phyloP scores from a whole-genome alignment of 2,797 vertebrate species.

The Enteromius thamalakanensis region DNA sequence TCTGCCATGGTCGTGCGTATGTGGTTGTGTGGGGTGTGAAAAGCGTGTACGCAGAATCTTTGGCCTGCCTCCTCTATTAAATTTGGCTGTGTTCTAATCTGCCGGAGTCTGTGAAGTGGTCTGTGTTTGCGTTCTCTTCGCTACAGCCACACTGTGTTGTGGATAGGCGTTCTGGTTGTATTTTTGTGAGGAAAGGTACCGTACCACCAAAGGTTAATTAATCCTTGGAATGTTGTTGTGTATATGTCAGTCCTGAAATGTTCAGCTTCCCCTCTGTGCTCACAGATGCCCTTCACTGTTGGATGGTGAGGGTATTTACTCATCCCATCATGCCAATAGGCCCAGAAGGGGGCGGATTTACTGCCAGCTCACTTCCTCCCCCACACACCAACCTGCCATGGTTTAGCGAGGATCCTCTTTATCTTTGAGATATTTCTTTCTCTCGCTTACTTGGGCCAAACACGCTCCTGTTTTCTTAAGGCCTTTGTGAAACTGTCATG shows the following conservation, averaged over 20 bases:
- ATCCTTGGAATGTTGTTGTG: conserved; percentile 20
- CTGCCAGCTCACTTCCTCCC: conserved; percentile 60
- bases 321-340: conserved; percentile 54
- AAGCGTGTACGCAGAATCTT: not conserved
- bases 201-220: conserved; percentile 3
- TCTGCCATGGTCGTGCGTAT: conserved; percentile 1
- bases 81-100: not conserved
- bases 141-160: not conserved
- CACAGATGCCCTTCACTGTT: conserved; percentile 75
- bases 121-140: not conserved
- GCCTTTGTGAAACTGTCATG: conserved; percentile 36
- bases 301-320: conserved; percentile 68
- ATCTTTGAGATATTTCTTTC: conserved; percentile 10
- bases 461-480: conserved; percentile 18
- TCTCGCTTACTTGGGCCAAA: conserved; percentile 15
- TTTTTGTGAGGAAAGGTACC: conserved; percentile 5
- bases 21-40: conserved; percentile 18
- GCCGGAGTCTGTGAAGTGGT: not conserved
- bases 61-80: conserved; percentile 13
- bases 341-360: conserved; percentile 66
- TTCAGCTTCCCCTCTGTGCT: conserved; percentile 61
- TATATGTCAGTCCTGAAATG: conserved; percentile 9
- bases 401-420: conserved; percentile 25
- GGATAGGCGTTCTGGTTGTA: not conserved
- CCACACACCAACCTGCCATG: conserved; percentile 52